Evolutionary conservation across 1,140 invertebrate genomes (phyloP), one percentile per base, ranked within the genome.

Genomic region (Delia radicum): DNA sequence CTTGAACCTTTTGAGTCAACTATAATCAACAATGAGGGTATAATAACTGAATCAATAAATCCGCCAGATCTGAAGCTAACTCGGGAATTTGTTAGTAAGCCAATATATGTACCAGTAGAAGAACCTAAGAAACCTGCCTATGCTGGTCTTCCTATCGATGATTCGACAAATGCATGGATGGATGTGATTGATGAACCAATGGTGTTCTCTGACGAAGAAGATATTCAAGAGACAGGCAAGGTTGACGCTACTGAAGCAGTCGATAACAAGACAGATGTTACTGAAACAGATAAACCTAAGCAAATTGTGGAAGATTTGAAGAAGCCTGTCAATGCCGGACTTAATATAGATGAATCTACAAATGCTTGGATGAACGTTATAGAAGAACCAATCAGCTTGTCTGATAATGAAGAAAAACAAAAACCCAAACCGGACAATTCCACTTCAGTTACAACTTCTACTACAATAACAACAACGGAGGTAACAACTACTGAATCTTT

Each of bases 141-240:
- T 78, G 87, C 86, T 73, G 87, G 85, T 24, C 80, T 88, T 29
- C 87, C 87, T 26, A 86, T 89, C 37, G 87, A 90, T 75, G 82
- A 87, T 75, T 82, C 87, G 1, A 74, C 86, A 18, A 87, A 86
- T 75, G 78, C 86, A 21, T 90, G 88, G 87, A 87, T 90, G 83
- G 83, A 87, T 81, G 85, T 89, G 65, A 76, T 90, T 42, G 88
- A 90, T 78, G 87, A 89, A 79, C 86, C 88, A 74, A 87, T 90
- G 74, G 80, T 81, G 18, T 86, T 89, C 73, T 84, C 85, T 13
- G 86, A 87, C 73, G 87, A 88, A 21, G 85, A 87, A 78, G 78
- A 79, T n/a, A n/a, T n/a, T n/a, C n/a, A n/a, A n/a, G 42, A 26
- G 28, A 28, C 21, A 0, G n/a, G n/a, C n/a, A n/a, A n/a, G n/a